Percentiles rank a stretch among this genome's conserved stretches.
Evolutionary conservation across 2,113 vertebrate genomes (phyloP).

Genomic region (Bubo bubo): DNA sequence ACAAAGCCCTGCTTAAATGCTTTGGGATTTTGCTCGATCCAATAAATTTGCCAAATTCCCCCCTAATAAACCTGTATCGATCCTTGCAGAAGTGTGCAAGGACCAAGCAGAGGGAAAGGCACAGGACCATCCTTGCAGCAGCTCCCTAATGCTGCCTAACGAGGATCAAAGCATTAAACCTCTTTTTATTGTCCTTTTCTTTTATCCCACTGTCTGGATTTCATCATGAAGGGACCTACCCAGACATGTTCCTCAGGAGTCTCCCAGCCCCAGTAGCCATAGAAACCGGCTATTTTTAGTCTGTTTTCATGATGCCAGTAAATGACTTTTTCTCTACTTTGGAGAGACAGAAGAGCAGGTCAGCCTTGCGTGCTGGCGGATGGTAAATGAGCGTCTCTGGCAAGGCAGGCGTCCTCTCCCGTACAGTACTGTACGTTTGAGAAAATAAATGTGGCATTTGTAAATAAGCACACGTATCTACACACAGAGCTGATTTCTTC

Average conservation of each 20-base stretch:
- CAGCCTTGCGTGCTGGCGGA: background rate
- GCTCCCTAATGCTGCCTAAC: background rate
- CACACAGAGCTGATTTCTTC: background rate
- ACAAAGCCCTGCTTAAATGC: background rate
- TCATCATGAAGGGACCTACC: slow-evolving; percentile 32
- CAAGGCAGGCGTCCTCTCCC: background rate
- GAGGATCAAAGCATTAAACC: background rate
- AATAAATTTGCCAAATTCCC: background rate
- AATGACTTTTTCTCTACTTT: slow-evolving; percentile 72
- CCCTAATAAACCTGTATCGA: background rate
- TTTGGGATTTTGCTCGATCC: background rate
- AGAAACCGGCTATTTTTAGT: slow-evolving; percentile 82
- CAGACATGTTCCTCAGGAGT: slow-evolving; percentile 71
- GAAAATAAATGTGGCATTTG: background rate
- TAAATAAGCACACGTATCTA: background rate
- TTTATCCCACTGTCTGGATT: slow-evolving; percentile 19
- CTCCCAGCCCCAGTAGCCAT: slow-evolving; percentile 75
- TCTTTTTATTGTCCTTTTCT: background rate
- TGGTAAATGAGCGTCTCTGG: background rate
- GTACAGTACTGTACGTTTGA: background rate
- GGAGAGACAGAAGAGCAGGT: slow-evolving; percentile 38
- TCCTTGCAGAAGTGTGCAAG: background rate
- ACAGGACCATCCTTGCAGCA: background rate
- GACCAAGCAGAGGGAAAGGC: background rate
- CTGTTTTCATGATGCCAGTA: slow-evolving; percentile 71